phyloP scores from a whole-genome alignment of 2,113 vertebrate species.

The Pelecanus crispus region DNA sequence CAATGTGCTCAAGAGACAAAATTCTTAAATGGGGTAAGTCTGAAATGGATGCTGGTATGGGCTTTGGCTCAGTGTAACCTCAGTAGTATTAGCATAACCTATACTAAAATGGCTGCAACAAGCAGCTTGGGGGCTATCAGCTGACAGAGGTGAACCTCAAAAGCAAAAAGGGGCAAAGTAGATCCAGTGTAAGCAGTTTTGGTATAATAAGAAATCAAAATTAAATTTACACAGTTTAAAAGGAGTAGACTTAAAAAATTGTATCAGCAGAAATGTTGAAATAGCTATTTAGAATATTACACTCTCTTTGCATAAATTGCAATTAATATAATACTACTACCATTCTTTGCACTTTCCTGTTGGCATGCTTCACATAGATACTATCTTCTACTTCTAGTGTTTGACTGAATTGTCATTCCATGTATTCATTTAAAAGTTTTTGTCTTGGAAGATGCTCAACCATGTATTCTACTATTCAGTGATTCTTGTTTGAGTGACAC shows the following conservation, averaged over 20 bases:
- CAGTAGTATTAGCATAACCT: accelerated
- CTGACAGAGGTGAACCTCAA: not conserved
- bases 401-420: not conserved
- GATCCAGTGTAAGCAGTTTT: not conserved
- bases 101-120: not conserved
- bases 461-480: not conserved
- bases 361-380: not conserved
- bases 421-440: not conserved
- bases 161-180: not conserved
- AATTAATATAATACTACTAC: not conserved
- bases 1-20: not conserved
- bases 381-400: not conserved
- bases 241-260: not conserved
- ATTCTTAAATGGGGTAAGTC: not conserved
- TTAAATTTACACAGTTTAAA: not conserved
- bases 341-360: not conserved
- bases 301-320: not conserved
- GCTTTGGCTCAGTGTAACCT: not conserved
- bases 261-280: not conserved
- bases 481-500: not conserved
- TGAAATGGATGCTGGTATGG: not conserved
- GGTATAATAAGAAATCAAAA: not conserved
- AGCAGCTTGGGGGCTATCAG: accelerated
- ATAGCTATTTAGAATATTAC: not conserved
- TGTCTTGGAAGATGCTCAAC: not conserved